These are phyloP conservation scores for Hozukius guyotensis DNA, from an alignment of 2,797 vertebrate species.

Conservation along the genomic window DNA sequence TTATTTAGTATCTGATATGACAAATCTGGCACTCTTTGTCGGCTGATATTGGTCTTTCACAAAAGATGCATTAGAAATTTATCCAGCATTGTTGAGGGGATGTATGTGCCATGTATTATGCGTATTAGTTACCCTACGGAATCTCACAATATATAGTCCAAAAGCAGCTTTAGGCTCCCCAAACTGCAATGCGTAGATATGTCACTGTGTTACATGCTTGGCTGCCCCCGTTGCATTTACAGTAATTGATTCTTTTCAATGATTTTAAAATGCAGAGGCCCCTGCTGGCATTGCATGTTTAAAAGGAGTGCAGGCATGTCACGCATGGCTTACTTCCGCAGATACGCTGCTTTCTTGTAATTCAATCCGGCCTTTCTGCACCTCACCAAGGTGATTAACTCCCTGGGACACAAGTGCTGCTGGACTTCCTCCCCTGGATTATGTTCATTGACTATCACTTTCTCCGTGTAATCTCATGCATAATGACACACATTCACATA, in stretches of 20 bases:
- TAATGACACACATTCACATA: conserved; percentile 15
- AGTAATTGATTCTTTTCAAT: conserved; percentile 89
- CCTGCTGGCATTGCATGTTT: conserved; percentile 77
- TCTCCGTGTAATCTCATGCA: conserved; percentile 45
- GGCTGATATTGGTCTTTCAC: conserved; percentile 64
- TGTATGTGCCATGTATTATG: conserved; percentile 63
- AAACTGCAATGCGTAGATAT: conserved; percentile 82
- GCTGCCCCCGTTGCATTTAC: conserved; percentile 83
- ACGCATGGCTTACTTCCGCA: conserved; percentile 75
- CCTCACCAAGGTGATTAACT: conserved; percentile 75
- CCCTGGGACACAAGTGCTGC: conserved; percentile 53
- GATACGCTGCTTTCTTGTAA: conserved; percentile 77
- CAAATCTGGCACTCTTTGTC: conserved; percentile 58
- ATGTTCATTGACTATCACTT: conserved; percentile 25
- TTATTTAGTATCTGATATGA: conserved; percentile 51
- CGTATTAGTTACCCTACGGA: conserved; percentile 63
- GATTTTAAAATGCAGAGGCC: conserved; percentile 75
- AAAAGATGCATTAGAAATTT: conserved; percentile 66
- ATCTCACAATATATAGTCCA: conserved; percentile 73
- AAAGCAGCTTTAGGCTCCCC: conserved; percentile 66
- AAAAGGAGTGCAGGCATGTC: conserved; percentile 76
- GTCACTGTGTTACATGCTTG: conserved; percentile 84
- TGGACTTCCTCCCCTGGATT: conserved; percentile 50
- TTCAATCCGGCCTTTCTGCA: conserved; percentile 72
- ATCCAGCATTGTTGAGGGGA: conserved; percentile 54